phyloP scores from a whole-genome alignment of 2,797 vertebrate species.

The Acomys russatus region DNA sequence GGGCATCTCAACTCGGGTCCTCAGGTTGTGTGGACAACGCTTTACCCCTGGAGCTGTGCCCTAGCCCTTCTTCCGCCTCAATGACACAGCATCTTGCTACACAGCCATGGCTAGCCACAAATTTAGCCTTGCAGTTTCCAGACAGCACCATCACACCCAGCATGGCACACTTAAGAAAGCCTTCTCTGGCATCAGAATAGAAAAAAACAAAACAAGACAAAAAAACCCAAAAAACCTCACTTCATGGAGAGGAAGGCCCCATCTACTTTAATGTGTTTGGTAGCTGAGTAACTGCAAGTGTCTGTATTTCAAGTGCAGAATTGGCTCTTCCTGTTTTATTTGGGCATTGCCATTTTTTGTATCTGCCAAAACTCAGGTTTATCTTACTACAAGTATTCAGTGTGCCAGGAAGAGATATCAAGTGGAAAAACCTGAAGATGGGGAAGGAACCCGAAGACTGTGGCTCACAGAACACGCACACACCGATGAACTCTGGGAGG shows the following conservation, averaged over 20 bases:
- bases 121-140: background rate
- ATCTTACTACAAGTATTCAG: background rate
- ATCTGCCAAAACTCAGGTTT: background rate
- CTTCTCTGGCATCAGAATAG: background rate
- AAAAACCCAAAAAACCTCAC: background rate
- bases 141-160: background rate
- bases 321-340: background rate
- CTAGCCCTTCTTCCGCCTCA: background rate
- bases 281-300: background rate
- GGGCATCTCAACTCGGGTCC: background rate
- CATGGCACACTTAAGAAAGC: background rate
- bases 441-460: background rate
- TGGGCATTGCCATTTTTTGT: background rate
- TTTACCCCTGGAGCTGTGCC: background rate
- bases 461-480: background rate
- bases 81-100: background rate
- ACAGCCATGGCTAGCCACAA: background rate
- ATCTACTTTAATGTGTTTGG: background rate
- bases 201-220: background rate
- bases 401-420: background rate
- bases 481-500: background rate
- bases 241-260: background rate
- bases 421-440: background rate
- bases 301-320: background rate
- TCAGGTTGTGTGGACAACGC: background rate